A percentile compares a stretch with the other conserved stretches of the same genome.
Evolutionary conservation across 2,888 invertebrate species (phyloP).

Genomic region (Volucella inflata): DNA sequence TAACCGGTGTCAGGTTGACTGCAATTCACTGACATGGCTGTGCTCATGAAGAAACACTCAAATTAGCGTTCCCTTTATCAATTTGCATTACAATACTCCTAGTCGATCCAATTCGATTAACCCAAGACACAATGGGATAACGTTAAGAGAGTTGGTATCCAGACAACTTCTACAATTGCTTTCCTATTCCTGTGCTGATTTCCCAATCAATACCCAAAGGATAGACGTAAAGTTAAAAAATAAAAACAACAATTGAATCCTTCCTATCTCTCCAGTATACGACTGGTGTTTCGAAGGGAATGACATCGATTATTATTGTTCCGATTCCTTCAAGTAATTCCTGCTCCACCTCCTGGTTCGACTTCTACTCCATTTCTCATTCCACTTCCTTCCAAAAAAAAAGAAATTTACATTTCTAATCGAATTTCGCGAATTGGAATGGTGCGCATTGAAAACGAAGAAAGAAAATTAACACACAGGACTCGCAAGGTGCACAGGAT

Average conservation of each 20-base stretch:
- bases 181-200: slow-evolving; percentile 26
- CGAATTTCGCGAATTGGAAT: slow-evolving; percentile 68
- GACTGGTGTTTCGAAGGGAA: slow-evolving; percentile 36
- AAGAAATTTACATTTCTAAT: slow-evolving; percentile 67
- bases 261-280: slow-evolving; percentile 39
- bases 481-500: slow-evolving; percentile 66
- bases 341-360: not conserved
- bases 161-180: slow-evolving; percentile 22
- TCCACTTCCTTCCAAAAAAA: too few species aligned
- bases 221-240: slow-evolving; percentile 17
- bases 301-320: slow-evolving; percentile 67
- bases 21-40: slow-evolving; percentile 36
- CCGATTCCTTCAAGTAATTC: slow-evolving; percentile 57
- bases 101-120: slow-evolving; percentile 65
- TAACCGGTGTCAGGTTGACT: slow-evolving; percentile 60
- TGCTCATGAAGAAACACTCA: slow-evolving; percentile 44
- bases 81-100: slow-evolving; percentile 66
- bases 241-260: slow-evolving; percentile 24
- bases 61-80: slow-evolving; percentile 59
- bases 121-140: slow-evolving; percentile 42
- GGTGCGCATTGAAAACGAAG: slow-evolving; percentile 32
- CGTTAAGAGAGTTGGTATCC: slow-evolving; percentile 19
- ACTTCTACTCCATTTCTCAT: slow-evolving; percentile 18
- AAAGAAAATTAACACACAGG: slow-evolving; percentile 64
- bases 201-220: slow-evolving; percentile 4